Evolutionary conservation across 2,888 invertebrate genomes (phyloP).

Genomic region (Drosophila acutilabella): DNA sequence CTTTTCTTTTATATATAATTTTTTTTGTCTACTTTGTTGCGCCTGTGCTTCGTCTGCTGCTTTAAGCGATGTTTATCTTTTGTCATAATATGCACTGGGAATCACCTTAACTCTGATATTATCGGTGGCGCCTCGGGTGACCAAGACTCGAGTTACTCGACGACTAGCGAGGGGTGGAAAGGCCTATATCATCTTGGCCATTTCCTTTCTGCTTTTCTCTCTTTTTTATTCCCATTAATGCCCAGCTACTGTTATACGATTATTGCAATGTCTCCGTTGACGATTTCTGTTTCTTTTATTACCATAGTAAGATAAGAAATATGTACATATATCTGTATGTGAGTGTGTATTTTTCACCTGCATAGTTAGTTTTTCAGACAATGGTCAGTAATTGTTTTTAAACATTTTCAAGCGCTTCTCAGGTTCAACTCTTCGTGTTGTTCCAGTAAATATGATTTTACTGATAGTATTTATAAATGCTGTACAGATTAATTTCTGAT

Average conservation of each 20-base stretch:
- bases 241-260: conserved; percentile 58
- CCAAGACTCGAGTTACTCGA: conserved; percentile 47
- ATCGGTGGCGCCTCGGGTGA: conserved; percentile 62
- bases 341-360: conserved; percentile 20
- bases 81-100: conserved; percentile 82
- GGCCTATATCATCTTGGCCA: conserved; percentile 25
- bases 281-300: conserved; percentile 45
- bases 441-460: conserved; percentile 27
- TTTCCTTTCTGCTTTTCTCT: conserved; percentile 1
- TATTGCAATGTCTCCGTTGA: conserved; percentile 50
- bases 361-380: conserved; percentile 51
- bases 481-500: neutral
- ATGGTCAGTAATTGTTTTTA: conserved; percentile 73
- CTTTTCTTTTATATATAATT: neutral
- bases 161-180: conserved; percentile 21
- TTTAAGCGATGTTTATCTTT: conserved; percentile 78
- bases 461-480: conserved; percentile 11
- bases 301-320: conserved; percentile 9
- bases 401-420: conserved; percentile 9
- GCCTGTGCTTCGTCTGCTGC: conserved; percentile 40
- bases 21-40: conserved; percentile 32
- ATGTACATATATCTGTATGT: conserved; percentile 8
- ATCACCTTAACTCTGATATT: conserved; percentile 75
- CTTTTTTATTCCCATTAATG: conserved; percentile 22
- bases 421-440: neutral